A percentile compares a stretch with the other conserved stretches of the same genome.
Conservation (phyloP, 2,797 vertebrate species). For the Coranthus polyacanthus region DNA sequence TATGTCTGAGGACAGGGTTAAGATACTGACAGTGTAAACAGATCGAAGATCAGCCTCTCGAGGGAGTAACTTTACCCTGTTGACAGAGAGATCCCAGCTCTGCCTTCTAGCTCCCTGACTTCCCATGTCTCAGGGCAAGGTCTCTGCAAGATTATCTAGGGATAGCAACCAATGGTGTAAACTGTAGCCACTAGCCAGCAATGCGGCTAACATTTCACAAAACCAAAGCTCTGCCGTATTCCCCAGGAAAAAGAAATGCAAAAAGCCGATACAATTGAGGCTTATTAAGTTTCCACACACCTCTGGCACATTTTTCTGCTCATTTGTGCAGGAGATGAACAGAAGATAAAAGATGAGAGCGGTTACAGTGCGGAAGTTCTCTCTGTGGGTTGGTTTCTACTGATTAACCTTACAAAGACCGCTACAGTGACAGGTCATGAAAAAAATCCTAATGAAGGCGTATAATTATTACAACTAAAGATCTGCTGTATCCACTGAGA, state of each 20-base stretch:
- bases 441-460: too few relatives aligned
- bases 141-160: slow-evolving; percentile 45
- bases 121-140: slow-evolving; percentile 29
- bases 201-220: neutral
- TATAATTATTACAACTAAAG: neutral
- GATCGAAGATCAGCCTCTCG: slow-evolving; percentile 50
- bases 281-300: too few relatives aligned
- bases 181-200: slow-evolving; percentile 8
- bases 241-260: neutral
- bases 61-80: slow-evolving; percentile 51
- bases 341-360: too few relatives aligned
- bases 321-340: too few relatives aligned
- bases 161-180: slow-evolving; percentile 9
- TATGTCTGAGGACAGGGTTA: slow-evolving; percentile 29
- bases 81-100: slow-evolving; percentile 49
- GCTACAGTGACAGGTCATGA: too few relatives aligned
- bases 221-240: neutral
- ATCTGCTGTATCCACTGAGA: neutral
- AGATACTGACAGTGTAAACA: slow-evolving; percentile 58
- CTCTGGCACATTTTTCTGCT: too few relatives aligned
- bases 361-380: too few relatives aligned
- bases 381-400: too few relatives aligned
- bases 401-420: too few relatives aligned
- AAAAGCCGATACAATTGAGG: too few relatives aligned
- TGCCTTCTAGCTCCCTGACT: slow-evolving; percentile 27